Conservation (phyloP, 2,888 invertebrate genomes). For the Harpalus rubripes region DNA sequence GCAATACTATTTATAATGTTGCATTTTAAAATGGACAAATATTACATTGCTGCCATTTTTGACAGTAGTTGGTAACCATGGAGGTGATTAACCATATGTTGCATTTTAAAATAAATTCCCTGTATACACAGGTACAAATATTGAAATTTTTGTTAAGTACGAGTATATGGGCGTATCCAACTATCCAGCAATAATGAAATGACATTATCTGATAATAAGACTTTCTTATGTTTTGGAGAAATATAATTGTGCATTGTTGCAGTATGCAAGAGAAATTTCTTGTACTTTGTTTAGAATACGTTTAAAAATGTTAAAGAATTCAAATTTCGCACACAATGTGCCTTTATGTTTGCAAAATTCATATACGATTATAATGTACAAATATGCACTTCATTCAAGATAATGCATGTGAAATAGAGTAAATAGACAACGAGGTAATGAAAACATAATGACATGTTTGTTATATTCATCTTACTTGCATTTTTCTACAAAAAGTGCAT, state of each 20-base stretch:
- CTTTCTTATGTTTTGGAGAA: neutral
- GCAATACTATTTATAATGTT: too few species aligned
- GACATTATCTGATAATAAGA: neutral
- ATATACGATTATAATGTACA: neutral
- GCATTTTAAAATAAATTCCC: too few species aligned
- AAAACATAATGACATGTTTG: neutral
- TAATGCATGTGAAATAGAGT: neutral
- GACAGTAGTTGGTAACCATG: too few species aligned
- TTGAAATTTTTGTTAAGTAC: too few species aligned
- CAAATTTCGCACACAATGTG: neutral
- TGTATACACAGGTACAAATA: too few species aligned
- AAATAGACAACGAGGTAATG: neutral
- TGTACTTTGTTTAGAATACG: neutral
- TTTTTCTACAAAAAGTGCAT: too few species aligned
- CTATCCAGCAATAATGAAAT: too few species aligned
- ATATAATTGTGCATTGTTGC: neutral
- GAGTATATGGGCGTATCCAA: too few species aligned
- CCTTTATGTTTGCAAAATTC: neutral
- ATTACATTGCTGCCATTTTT: too few species aligned
- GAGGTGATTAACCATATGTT: too few species aligned
- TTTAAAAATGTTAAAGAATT: neutral
- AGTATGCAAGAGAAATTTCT: neutral
- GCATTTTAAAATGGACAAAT: too few species aligned
- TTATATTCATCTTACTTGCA: neutral
- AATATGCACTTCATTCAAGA: neutral